phyloP scores from a whole-genome alignment of 2,888 invertebrate genomes.

The Lochmaea crataegi region DNA sequence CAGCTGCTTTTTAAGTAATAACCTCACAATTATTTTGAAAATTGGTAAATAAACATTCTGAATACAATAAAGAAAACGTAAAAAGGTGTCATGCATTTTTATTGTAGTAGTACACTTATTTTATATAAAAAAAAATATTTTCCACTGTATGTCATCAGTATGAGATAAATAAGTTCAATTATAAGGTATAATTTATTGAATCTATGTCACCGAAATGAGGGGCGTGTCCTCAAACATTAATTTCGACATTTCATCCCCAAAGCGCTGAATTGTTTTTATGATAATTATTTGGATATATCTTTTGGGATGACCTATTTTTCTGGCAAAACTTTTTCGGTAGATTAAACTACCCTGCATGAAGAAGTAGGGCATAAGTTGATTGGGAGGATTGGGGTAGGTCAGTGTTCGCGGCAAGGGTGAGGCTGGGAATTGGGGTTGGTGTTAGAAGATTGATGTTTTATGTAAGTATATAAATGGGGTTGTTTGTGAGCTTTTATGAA shows the following conservation, averaged over 20 bases:
- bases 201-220: not conserved
- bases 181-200: not conserved
- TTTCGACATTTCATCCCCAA: not conserved
- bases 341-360: constrained; percentile 24
- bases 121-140: too few species aligned
- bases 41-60: too few species aligned
- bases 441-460: constrained; percentile 14
- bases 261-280: not conserved
- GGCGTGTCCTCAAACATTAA: not conserved
- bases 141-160: too few species aligned
- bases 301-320: constrained; percentile 19
- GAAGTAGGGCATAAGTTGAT: constrained; percentile 23
- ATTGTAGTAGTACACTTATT: too few species aligned
- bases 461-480: constrained; percentile 4
- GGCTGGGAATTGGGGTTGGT: constrained; percentile 14
- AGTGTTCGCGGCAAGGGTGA: constrained; percentile 26
- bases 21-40: too few species aligned
- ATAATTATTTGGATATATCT: not conserved
- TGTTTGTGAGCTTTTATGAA: not conserved
- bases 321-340: constrained; percentile 7
- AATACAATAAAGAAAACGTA: too few species aligned
- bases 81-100: too few species aligned
- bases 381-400: constrained; percentile 30
- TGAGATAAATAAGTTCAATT: too few species aligned
- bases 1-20: too few species aligned